Percentiles rank a stretch among this genome's conserved stretches.
Evolutionary conservation across 2,113 vertebrate species (phyloP).

Genomic region (Lasiurus borealis): DNA sequence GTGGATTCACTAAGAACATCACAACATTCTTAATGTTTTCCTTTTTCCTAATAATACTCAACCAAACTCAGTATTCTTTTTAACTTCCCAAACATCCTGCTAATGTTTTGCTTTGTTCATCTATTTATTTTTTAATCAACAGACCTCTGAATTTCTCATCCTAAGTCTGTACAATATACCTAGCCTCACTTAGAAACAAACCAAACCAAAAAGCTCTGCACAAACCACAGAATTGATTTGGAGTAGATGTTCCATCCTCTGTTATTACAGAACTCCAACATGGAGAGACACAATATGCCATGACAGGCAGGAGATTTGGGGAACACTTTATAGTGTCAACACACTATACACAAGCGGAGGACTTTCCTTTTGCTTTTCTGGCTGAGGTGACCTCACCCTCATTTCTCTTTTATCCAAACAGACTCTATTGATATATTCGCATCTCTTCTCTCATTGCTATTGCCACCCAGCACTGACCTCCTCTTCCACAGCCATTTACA

Average conservation of each 20-base stretch:
- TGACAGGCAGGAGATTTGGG: neutral
- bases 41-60: neutral
- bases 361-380: neutral
- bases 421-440: neutral
- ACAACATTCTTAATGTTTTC: neutral
- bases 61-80: neutral
- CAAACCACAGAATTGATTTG: neutral
- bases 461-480: too few relatives aligned
- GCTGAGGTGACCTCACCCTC: neutral
- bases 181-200: neutral
- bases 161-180: neutral
- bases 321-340: neutral
- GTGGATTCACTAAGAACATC: neutral
- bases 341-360: neutral
- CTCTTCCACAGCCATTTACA: too few relatives aligned
- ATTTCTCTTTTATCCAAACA: neutral
- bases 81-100: neutral
- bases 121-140: neutral
- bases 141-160: neutral
- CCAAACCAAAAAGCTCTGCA: neutral
- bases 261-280: neutral
- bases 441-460: neutral
- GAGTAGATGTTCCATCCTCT: neutral
- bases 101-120: neutral
- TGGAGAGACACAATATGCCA: too few relatives aligned